phyloP scores from a whole-genome alignment of 2,888 invertebrate genomes.

The Pemphredon lugubris region DNA sequence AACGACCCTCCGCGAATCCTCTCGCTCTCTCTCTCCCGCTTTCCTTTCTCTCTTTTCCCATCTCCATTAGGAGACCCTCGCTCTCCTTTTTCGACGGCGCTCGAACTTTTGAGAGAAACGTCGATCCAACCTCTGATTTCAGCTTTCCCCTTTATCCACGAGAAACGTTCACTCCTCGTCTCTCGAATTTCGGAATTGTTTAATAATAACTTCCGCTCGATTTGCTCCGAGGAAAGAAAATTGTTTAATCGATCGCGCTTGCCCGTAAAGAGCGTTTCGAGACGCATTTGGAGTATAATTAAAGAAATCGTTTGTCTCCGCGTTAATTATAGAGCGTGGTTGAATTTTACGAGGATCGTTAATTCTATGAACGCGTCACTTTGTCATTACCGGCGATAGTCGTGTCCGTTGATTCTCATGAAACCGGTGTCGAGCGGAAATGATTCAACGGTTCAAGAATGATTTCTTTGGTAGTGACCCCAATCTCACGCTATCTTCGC shows the following conservation, averaged over 20 bases:
- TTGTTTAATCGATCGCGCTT: no score
- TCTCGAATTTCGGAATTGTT: no score
- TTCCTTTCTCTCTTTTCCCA: conserved; percentile 43
- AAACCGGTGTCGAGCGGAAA: conserved; percentile 40
- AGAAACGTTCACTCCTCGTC: no score
- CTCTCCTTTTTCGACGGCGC: conserved; percentile 49
- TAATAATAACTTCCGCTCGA: no score
- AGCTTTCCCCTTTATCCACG: no score
- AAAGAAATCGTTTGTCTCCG: conserved; percentile 4
- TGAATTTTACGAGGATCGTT: conserved; percentile 27
- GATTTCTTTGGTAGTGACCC: conserved; percentile 34
- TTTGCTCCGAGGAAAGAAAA: no score
- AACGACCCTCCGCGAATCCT: conserved; percentile 59
- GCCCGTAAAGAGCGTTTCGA: background rate
- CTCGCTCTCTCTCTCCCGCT: conserved; percentile 29
- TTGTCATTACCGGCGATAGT: conserved; percentile 2
- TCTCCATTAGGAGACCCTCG: conserved; percentile 55
- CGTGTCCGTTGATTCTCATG: conserved; percentile 16
- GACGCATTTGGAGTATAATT: background rate
- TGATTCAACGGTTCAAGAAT: conserved; percentile 53
- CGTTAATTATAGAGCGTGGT: conserved; percentile 12
- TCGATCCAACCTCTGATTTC: conserved; percentile 54
- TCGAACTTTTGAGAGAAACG: conserved; percentile 67
- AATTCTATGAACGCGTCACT: conserved; percentile 10
- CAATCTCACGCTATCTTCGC: conserved; percentile 29